These are phyloP conservation scores for Alosa alosa DNA, from an alignment of 2,113 vertebrate genomes.

Conservation along the genomic window DNA sequence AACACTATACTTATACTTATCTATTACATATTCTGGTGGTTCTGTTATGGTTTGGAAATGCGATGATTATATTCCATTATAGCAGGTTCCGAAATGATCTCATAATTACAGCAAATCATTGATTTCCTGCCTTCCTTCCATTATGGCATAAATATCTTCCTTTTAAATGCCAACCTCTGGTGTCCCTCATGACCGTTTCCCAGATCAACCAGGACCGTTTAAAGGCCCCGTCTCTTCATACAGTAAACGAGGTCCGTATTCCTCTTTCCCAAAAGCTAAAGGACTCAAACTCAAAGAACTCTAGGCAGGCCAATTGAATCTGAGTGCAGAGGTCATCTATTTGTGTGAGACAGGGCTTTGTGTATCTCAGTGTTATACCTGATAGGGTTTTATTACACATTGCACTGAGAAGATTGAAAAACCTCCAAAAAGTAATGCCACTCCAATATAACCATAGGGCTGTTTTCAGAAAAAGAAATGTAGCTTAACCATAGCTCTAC, in stretches of 20 bases:
- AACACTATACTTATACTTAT: too few species aligned
- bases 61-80: constrained; percentile 46
- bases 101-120: constrained; percentile 39
- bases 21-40: too few species aligned
- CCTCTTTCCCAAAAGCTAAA: neutral
- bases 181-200: too few species aligned
- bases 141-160: constrained; percentile 46
- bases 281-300: neutral
- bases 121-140: constrained; percentile 42
- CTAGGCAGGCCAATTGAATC: neutral
- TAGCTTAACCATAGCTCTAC: too few species aligned
- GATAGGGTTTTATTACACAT: neutral
- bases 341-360: neutral
- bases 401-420: neutral
- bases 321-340: neutral
- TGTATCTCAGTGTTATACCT: too few species aligned
- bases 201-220: too few species aligned
- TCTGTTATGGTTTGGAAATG: neutral
- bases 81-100: constrained; percentile 44
- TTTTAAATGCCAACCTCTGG: constrained; percentile 31
- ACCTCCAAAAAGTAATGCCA: too few species aligned
- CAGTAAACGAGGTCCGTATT: too few species aligned
- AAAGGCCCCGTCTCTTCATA: too few species aligned
- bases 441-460: too few species aligned
- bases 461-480: too few species aligned